Base-by-base conservation (phyloP, 1,140 invertebrate genomes). In the Cyclina sinensis region DNA sequence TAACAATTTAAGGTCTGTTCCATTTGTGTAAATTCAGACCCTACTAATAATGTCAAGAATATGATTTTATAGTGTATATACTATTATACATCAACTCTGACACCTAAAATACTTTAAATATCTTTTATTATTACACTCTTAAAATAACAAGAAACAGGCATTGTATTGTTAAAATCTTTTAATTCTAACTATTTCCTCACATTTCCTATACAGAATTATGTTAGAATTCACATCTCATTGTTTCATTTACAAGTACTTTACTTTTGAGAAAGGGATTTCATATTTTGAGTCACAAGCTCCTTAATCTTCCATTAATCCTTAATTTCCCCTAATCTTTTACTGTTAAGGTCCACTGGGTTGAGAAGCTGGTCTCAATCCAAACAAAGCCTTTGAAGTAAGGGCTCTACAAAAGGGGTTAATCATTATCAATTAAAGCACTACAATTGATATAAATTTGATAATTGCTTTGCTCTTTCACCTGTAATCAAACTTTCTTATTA, bases 301-400 rank as follows among this genome's bases (percentile, higher is more conserved):
- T 59, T 76, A 70, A 62, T 80, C 74, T 39, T 9, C 30, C 30
- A 30, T 57, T 73, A 84, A 84, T 87, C 73, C 43, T 70, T 46
- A 87, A 79, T 87, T 87, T 80, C 85, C 85, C 57, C 80, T 86
- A 86, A 86, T 86, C 84, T 51, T 59, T 73, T 37, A 73, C 51
- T 82, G 39, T 57, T 2, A 43, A 68, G 21, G 80, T 30, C 57
- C 37, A 80, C 48, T 65, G 46, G 39, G 12, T 80, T 79, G 85
- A 87, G 85, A 87, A 68, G 74, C 85, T 65, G 51, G 74, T 65
- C 57, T 70, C 39, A 76, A 37, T 78, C 18, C 35, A 87, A 76
- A 87, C 85, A 87, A 79, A 59, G 11, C 24, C 85, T 87, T 87
- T 87, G 74, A 87, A 5, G 85, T 87, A 12, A 35, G 48, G 24